A percentile compares a stretch with the other conserved stretches of the same genome.
phyloP scores from a whole-genome alignment of 2,797 vertebrate species.

The Crenichthys baileyi region DNA sequence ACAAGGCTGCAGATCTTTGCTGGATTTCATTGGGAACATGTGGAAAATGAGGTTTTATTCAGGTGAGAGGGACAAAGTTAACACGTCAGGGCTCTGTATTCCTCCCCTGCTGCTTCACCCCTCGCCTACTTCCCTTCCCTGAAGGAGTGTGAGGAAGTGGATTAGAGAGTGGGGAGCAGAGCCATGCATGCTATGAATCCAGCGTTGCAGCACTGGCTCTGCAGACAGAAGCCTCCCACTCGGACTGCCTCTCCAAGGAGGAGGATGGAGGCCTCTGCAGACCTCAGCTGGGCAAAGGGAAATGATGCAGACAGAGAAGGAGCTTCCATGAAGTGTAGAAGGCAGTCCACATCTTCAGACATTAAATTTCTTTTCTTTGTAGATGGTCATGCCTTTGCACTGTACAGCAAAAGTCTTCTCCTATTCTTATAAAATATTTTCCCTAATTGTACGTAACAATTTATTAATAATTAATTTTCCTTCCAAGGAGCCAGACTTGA shows the following conservation, averaged over 20 bases:
- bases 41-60: slow-evolving; percentile 64
- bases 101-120: slow-evolving; percentile 59
- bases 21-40: slow-evolving; percentile 42
- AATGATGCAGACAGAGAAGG: slow-evolving; percentile 63
- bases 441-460: background rate
- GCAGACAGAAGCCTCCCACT: slow-evolving; percentile 66
- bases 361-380: slow-evolving; percentile 64
- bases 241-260: slow-evolving; percentile 57
- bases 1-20: slow-evolving; percentile 13
- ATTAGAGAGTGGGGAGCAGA: slow-evolving; percentile 76
- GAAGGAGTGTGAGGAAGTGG: slow-evolving; percentile 76
- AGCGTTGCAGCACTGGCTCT: slow-evolving; percentile 73
- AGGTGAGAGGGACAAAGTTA: slow-evolving; percentile 74
- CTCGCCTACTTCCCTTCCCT: slow-evolving; percentile 62
- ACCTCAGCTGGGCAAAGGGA: slow-evolving; percentile 61
- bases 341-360: slow-evolving; percentile 85
- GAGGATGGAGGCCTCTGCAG: slow-evolving; percentile 69
- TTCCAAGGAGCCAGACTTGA: background rate
- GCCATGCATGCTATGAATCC: slow-evolving; percentile 64
- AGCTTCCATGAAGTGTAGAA: slow-evolving; percentile 81
- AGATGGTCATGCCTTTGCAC: background rate
- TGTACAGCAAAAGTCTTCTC: background rate
- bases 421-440: background rate
- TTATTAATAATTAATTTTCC: background rate
- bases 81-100: slow-evolving; percentile 59